A percentile compares a stretch with the other conserved stretches of the same genome.
These are phyloP conservation scores for Hipposideros larvatus DNA, from an alignment of 2,797 vertebrate genomes.

Conservation along the genomic window DNA sequence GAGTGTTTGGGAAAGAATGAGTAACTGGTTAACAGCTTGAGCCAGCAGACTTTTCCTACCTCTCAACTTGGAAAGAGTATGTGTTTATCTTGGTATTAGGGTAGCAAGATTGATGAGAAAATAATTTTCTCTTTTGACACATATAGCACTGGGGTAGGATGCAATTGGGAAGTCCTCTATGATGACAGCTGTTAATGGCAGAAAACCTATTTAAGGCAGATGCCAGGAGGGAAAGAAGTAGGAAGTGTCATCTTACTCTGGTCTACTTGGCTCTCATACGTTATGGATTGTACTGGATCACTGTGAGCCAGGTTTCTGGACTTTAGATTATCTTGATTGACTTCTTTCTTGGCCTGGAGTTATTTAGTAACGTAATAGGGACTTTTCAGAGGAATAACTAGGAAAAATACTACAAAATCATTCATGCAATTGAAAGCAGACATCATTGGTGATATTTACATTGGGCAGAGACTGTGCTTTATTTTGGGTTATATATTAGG, in stretches of 20 bases:
- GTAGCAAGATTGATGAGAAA: slow-evolving; percentile 48
- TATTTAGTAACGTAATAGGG: slow-evolving; percentile 55
- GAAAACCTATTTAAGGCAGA: background rate
- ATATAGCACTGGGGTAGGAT: background rate
- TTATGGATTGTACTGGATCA: background rate
- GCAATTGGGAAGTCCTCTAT: background rate
- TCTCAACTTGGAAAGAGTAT: slow-evolving; percentile 49
- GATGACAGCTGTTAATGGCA: slow-evolving; percentile 40
- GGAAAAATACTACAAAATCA: slow-evolving; percentile 54
- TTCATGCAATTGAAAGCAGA: slow-evolving; percentile 51
- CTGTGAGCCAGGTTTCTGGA: background rate
- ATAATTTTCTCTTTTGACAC: slow-evolving; percentile 53
- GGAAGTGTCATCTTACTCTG: slow-evolving; percentile 6
- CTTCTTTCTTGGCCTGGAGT: slow-evolving; percentile 51
- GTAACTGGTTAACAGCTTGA: background rate
- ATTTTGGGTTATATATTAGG: slow-evolving; percentile 58
- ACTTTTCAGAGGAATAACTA: slow-evolving; percentile 64
- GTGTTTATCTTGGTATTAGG: slow-evolving; percentile 60
- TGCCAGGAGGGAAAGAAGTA: slow-evolving; percentile 27
- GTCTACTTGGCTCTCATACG: background rate
- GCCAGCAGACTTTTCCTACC: slow-evolving; percentile 17
- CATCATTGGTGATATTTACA: slow-evolving; percentile 58
- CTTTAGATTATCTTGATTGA: slow-evolving; percentile 56
- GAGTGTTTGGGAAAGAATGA: slow-evolving; percentile 54
- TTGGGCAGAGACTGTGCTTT: slow-evolving; percentile 6